These are phyloP conservation scores for Anarsia innoxiella DNA, from an alignment of 2,888 invertebrate genomes.

Conservation along the genomic window DNA sequence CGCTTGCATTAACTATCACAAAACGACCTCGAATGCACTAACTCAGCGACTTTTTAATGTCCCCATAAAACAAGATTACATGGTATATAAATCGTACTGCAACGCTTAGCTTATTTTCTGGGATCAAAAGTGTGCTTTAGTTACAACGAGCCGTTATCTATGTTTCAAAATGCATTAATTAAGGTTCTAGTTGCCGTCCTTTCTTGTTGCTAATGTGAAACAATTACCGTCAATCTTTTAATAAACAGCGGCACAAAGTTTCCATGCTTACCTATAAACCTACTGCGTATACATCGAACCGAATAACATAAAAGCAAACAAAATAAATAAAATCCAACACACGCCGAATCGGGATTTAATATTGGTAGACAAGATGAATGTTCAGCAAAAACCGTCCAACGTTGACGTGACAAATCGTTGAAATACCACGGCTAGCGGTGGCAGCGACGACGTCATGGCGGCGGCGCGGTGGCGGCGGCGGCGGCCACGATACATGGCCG, in stretches of 20 bases:
- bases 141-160: too few species aligned
- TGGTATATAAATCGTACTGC: conserved; percentile 37
- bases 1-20: conserved; percentile 21
- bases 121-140: background rate
- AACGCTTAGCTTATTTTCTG: conserved; percentile 27
- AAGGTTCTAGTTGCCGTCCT: too few species aligned
- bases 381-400: conserved; percentile 32
- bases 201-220: too few species aligned
- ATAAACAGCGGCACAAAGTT: too few species aligned
- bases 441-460: background rate
- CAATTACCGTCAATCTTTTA: too few species aligned
- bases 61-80: conserved; percentile 39
- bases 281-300: too few species aligned
- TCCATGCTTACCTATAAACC: too few species aligned
- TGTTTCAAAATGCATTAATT: too few species aligned
- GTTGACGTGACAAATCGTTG: conserved; percentile 54
- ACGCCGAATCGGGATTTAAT: conserved; percentile 17
- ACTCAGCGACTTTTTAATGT: conserved; percentile 35
- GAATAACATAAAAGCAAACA: conserved; percentile 3
- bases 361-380: conserved; percentile 23
- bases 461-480: background rate
- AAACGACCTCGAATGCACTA: conserved; percentile 27
- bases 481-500: conserved; percentile 21
- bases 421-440: conserved; percentile 28
- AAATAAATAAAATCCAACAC: conserved; percentile 11